phyloP scores from a whole-genome alignment of 2,797 vertebrate genomes.

The Anas acuta region DNA sequence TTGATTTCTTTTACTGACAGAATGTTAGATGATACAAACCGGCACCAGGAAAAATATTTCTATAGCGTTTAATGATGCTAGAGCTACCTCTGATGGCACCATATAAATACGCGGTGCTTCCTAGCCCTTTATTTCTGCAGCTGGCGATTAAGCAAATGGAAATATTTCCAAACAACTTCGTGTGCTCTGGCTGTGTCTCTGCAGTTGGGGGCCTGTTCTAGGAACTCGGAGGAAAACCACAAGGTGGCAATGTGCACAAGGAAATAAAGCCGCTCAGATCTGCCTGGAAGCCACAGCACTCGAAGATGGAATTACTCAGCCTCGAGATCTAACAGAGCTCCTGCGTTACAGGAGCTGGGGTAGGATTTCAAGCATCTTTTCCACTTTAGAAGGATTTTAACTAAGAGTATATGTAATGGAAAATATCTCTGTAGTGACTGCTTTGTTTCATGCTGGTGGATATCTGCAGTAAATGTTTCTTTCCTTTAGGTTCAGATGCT shows the following conservation, averaged over 20 bases:
- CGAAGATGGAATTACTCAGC: rapidly evolving
- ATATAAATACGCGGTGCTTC: neutral
- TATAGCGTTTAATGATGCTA: neutral
- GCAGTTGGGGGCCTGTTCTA: neutral
- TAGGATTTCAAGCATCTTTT: neutral
- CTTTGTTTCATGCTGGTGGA: neutral
- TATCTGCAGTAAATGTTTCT: neutral
- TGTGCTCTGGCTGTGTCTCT: no score
- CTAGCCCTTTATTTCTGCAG: neutral
- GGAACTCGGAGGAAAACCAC: neutral
- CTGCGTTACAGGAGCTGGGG: neutral
- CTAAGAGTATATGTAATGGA: neutral
- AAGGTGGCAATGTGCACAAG: conserved; percentile 77
- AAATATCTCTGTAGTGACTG: neutral
- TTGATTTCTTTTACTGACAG: rapidly evolving
- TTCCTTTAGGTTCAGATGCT: neutral
- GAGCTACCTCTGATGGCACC: neutral
- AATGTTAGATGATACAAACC: rapidly evolving
- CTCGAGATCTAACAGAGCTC: neutral
- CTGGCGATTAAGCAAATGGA: neutral
- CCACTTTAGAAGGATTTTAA: neutral
- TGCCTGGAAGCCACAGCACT: rapidly evolving
- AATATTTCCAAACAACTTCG: rapidly evolving
- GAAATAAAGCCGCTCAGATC: conserved; percentile 36
- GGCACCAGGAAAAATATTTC: neutral